Base-by-base conservation (phyloP, 1,140 invertebrate species). In the Drosophila athabasca region DNA sequence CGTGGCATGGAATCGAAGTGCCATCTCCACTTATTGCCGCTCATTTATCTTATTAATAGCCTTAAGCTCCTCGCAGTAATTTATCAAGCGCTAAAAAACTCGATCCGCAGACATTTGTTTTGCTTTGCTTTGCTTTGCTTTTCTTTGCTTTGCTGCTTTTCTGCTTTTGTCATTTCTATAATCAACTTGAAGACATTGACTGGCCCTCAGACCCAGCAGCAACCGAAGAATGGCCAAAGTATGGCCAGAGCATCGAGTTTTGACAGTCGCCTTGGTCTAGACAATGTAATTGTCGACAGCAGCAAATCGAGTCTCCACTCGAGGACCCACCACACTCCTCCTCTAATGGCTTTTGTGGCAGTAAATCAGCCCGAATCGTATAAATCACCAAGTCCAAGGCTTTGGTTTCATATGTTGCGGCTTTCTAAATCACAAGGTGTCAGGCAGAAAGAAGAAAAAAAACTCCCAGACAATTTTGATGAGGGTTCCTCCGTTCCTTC, bases 1-100 rank as follows among this genome's bases (percentile, higher is more conserved):
- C 60, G 45, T 49, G 74, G 61, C 59, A 50, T 49, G 70, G 58
- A 76, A 67, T 67, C 72, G 55, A 75, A 76, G 72, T 76, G 72
- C 72, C 68, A 62, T 69, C 57, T 49, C 65, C 74, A 85, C 74
- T 87, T 87, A 85, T 82, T 87, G 82, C 60, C 82, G 81, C 82
- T 78, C 81, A 78, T 85, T 85, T 85, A 85, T 85, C 81, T 85
- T 85, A 82, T 85, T 85, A 85, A 85, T 85, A 87, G 81, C 74
- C 55, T 45, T 15, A 45, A 67, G 55, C 53, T 51, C 54, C 8
- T 48, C 15, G 54, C 55, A 59, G 35, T 67, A 62, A 87, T 85
- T 85, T 85, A 85, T 85, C 83, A 85, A 82, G 66, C 58, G 62
- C 74, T 65, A 62, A 67, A 76, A 69, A 76, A 76, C 68, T 48